Percentiles rank a stretch among this genome's conserved stretches.
These are phyloP conservation scores for Thyatira batis DNA, from an alignment of 2,888 invertebrate species.

Conservation along the genomic window DNA sequence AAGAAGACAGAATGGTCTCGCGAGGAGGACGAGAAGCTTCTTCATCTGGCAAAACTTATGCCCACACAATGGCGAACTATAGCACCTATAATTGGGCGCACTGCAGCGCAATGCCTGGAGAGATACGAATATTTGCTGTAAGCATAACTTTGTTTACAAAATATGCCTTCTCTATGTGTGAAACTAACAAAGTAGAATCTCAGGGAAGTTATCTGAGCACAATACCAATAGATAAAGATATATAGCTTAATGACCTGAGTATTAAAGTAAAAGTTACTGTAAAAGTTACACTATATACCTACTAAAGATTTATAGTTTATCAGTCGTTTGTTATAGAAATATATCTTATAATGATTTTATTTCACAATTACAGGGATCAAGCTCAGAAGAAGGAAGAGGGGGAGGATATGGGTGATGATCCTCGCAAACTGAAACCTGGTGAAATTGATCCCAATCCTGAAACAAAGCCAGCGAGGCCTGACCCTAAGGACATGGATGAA, in stretches of 20 bases:
- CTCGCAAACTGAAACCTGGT: conserved; percentile 98
- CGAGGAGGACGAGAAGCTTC: conserved; percentile 98
- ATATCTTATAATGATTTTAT: conserved; percentile 6
- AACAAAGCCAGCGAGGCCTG: conserved; percentile 99
- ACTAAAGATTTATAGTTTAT: too few relatives aligned
- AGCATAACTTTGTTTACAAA: conserved; percentile 48
- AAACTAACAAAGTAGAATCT: too few relatives aligned
- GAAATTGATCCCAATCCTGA: conserved; percentile 99
- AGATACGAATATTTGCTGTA: conserved; percentile 97
- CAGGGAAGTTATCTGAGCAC: too few relatives aligned
- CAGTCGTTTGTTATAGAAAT: too few relatives aligned
- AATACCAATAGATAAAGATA: too few relatives aligned
- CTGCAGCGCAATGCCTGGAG: conserved; percentile 99
- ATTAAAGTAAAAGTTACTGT: too few relatives aligned
- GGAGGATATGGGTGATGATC: conserved; percentile 95
- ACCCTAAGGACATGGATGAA: conserved; percentile 99
- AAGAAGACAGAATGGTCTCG: conserved; percentile 99
- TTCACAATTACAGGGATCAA: conserved; percentile 88
- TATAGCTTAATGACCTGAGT: too few relatives aligned
- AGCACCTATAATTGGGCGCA: conserved; percentile 98
- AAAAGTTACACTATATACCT: too few relatives aligned
- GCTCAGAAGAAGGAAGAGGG: conserved; percentile 98
- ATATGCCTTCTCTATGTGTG: not conserved
- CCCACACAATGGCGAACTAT: conserved; percentile 99
- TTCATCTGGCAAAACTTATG: conserved; percentile 99